Evolutionary conservation across 2,113 vertebrate genomes (phyloP).

Genomic region (Embiotoca jacksoni): DNA sequence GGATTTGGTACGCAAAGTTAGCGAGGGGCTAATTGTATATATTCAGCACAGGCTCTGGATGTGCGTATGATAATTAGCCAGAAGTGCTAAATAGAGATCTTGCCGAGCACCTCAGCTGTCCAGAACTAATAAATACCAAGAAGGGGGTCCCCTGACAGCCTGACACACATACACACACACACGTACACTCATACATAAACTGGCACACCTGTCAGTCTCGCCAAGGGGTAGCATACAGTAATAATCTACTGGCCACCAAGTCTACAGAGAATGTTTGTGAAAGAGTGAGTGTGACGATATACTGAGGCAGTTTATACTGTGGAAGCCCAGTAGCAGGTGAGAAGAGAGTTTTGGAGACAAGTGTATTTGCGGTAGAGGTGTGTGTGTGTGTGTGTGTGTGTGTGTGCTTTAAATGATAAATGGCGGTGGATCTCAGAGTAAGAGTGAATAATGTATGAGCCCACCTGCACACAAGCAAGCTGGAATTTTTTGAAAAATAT

Average conservation of each 20-base stretch:
- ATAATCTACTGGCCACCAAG: constrained; percentile 67
- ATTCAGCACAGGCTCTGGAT: constrained; percentile 58
- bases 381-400: constrained; percentile 17
- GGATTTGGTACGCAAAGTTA: constrained; percentile 67
- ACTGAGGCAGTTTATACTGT: constrained; percentile 31
- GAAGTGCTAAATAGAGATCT: constrained; percentile 84
- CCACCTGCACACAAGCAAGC: constrained; percentile 40
- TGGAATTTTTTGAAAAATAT: constrained; percentile 41
- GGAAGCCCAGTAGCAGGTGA: constrained; percentile 56
- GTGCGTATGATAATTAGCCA: constrained; percentile 74
- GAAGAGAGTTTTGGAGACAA: constrained; percentile 41
- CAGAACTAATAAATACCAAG: constrained; percentile 79
- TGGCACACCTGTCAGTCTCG: constrained; percentile 76
- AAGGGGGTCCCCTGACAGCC: constrained; percentile 57
- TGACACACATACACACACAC: constrained; percentile 37
- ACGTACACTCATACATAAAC: neutral
- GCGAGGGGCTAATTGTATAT: constrained; percentile 67
- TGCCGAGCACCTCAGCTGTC: constrained; percentile 80
- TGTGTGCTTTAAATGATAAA: constrained; percentile 37
- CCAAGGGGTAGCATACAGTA: constrained; percentile 48
- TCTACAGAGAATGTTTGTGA: constrained; percentile 38
- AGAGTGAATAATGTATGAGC: constrained; percentile 57
- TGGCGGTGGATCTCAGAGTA: constrained; percentile 22
- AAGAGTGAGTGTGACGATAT: constrained; percentile 32
- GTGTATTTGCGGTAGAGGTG: constrained; percentile 32